A percentile compares a stretch with the other conserved stretches of the same genome.
phyloP scores from a whole-genome alignment of 2,113 vertebrate species.

The Erythrocercus mccallii region DNA sequence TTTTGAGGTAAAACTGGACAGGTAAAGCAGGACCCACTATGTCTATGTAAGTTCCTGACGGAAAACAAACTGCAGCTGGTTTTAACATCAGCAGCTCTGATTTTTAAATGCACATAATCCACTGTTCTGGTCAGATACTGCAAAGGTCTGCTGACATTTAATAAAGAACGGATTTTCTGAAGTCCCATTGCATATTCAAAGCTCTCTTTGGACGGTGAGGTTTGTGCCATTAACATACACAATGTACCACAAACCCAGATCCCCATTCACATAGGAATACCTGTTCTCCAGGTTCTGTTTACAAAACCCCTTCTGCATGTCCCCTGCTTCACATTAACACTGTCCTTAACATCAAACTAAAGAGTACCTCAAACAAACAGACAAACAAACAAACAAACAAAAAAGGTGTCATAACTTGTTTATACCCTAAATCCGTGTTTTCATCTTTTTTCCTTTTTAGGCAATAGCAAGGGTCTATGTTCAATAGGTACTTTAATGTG shows the following conservation, averaged over 20 bases:
- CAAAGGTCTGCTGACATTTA: neutral
- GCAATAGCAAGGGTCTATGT: neutral
- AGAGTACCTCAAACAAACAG: neutral
- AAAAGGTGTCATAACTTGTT: neutral
- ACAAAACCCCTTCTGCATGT: neutral
- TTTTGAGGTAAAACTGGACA: neutral
- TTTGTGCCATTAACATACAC: neutral
- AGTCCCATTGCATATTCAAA: neutral
- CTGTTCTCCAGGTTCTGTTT: neutral
- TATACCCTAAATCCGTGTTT: neutral
- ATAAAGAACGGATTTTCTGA: neutral
- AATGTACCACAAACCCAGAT: neutral
- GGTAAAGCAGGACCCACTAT: neutral
- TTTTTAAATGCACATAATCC: neutral
- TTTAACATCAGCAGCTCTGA: neutral
- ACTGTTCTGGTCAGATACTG: neutral
- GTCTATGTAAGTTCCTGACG: accelerated
- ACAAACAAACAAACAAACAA: neutral
- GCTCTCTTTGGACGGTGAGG: neutral
- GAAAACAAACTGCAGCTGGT: neutral
- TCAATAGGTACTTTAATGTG: neutral
- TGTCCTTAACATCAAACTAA: neutral
- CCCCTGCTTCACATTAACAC: neutral
- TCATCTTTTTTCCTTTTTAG: neutral
- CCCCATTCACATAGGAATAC: neutral